These are phyloP conservation scores for Amphiprion ocellaris DNA, from an alignment of 2,113 vertebrate species.

Conservation along the genomic window DNA sequence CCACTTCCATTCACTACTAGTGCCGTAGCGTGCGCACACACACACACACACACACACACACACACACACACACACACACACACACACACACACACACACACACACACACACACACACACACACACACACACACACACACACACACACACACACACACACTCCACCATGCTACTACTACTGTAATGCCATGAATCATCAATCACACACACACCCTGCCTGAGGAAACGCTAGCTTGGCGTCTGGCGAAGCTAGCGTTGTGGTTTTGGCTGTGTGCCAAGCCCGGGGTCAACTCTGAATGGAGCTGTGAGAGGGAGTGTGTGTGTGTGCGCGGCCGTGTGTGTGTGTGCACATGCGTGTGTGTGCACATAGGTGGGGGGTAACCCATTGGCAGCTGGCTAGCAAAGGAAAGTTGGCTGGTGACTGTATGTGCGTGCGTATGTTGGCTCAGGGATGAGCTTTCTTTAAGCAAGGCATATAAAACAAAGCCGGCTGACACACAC, in stretches of 20 bases:
- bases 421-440: conserved; percentile 55
- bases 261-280: conserved; percentile 77
- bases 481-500: conserved; percentile 45
- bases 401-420: conserved; percentile 74
- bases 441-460: conserved; percentile 72
- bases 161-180: conserved; percentile 71
- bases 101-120: conserved; percentile 35
- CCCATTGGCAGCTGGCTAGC: conserved; percentile 94
- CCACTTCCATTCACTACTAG: conserved; percentile 64
- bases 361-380: conserved; percentile 68
- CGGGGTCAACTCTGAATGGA: conserved; percentile 78
- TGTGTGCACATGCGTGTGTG: conserved; percentile 29
- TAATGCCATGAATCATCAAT: conserved; percentile 82
- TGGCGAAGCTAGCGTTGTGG: conserved; percentile 77
- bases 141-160: conserved; percentile 31
- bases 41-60: conserved; percentile 6
- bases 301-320: conserved; percentile 38
- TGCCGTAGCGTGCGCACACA: conserved; percentile 39
- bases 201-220: conserved; percentile 64
- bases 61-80: conserved; percentile 36
- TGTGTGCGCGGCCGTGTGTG: background rate
- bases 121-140: no score
- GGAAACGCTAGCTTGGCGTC: conserved; percentile 79
- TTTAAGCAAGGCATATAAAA: conserved; percentile 68
- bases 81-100: conserved; percentile 36